These are phyloP conservation scores for Hypanus sabinus DNA, from an alignment of 2,113 vertebrate species.

Conservation along the genomic window DNA sequence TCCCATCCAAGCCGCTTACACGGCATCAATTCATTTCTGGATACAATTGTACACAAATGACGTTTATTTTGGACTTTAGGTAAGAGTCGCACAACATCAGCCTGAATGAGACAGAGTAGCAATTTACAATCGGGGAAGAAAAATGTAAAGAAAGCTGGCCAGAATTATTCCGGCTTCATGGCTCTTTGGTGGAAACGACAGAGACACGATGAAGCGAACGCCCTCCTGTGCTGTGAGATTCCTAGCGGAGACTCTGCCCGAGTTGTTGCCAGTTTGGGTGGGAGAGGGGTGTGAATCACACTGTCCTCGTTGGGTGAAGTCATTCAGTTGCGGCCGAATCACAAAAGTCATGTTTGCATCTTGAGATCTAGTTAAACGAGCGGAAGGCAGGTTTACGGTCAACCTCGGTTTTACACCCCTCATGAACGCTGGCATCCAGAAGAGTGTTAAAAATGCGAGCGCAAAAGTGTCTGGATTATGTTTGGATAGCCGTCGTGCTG, in stretches of 20 bases:
- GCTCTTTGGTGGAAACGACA: neutral
- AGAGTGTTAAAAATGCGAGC: neutral
- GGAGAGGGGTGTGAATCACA: neutral
- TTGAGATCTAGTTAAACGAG: neutral
- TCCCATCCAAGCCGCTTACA: no score
- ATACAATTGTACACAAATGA: no score
- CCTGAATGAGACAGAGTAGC: no score
- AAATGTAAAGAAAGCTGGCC: no score
- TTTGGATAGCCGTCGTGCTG: neutral
- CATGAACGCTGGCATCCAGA: neutral
- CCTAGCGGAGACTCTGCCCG: neutral
- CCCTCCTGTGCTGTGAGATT: neutral
- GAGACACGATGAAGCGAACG: neutral
- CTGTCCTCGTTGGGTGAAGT: neutral
- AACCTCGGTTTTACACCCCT: neutral
- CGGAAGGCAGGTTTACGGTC: neutral
- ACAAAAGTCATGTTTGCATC: neutral
- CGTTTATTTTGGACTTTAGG: no score
- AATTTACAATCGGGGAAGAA: neutral
- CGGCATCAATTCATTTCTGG: no score
- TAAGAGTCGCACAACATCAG: no score
- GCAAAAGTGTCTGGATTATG: neutral
- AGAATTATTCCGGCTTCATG: no score
- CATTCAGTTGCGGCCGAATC: neutral
- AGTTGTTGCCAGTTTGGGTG: neutral